Base-by-base conservation (phyloP, 2,888 invertebrate genomes). In the Syrphus vitripennis region DNA sequence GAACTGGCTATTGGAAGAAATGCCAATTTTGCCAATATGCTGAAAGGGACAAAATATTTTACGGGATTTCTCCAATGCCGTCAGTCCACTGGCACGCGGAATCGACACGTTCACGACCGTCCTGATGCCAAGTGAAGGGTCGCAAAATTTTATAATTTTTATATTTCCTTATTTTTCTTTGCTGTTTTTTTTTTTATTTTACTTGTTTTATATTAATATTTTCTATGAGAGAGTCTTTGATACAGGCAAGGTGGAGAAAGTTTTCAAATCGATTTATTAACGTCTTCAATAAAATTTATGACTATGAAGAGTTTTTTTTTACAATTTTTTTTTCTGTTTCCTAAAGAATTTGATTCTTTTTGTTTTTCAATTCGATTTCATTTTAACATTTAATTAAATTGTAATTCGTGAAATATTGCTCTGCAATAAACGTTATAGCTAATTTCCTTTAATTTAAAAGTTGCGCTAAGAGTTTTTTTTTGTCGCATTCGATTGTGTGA, bases 271-370 rank as follows among this genome's bases (percentile, higher is more conserved):
- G 82, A 86, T 86, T 86, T 86, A 86, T 82, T 86, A 86, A 86
- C 69, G 86, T 82, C 86, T 77, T 86, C 86, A 86, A 77, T 82
- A 82, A 86, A 86, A 86, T 86, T 86, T 86, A 86, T 82, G 86
- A 70, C 77, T 77, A 72, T 86, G 55, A 81, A 69, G 69, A 74
- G 55, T 6, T 59, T 61, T n/a, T 71, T 31, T 55, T 7, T n/a
- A 10, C 12, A 16, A n/a, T n/a, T n/a, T 65, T 65, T 45, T 45
- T 37, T 65, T 29, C 12, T 19, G 3, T 70, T 77, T 26, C 5
- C 37, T 77, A 7, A 3, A 45, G 53, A 72, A 75, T 69, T 80
- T 16, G 16, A 71, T 70, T 79, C 16, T 48, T 59, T 61, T 7
- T 57, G 24, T 26, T 4, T 55, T 81, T 69, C 67, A 37, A 84